Evolutionary conservation across 2,113 vertebrate species (phyloP).

Genomic region (Girardinichthys multiradiatus): DNA sequence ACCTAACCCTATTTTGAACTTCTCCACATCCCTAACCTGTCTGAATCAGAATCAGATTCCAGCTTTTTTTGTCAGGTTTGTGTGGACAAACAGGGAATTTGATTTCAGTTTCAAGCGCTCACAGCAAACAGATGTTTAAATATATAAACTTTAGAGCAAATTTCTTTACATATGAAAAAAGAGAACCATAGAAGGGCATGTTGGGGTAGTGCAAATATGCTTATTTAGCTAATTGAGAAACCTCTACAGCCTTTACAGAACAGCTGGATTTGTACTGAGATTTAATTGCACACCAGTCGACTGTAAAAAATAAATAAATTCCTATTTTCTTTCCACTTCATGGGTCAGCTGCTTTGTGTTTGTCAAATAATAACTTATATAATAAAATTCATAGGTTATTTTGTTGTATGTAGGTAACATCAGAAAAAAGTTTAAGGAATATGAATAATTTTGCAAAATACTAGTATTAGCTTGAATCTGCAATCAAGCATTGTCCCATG

Average conservation of each 20-base stretch:
- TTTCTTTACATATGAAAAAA: no score
- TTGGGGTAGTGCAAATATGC: no score
- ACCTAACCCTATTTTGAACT: neutral
- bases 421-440: neutral
- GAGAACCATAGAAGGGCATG: no score
- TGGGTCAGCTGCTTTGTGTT: neutral
- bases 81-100: no score
- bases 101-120: no score
- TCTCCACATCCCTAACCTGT: neutral
- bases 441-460: neutral
- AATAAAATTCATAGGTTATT: no score
- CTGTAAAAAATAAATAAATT: neutral
- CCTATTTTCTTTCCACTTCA: neutral
- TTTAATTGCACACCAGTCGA: neutral
- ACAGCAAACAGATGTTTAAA: no score
- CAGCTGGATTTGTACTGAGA: neutral
- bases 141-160: no score
- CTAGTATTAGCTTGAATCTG: neutral
- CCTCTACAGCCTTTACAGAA: neutral
- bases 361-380: neutral
- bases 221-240: no score
- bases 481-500: neutral
- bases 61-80: no score
- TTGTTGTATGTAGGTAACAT: neutral
- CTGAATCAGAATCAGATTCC: no score